These are phyloP conservation scores for Lichenostomus cassidix DNA, from an alignment of 2,113 vertebrate genomes.

Conservation along the genomic window DNA sequence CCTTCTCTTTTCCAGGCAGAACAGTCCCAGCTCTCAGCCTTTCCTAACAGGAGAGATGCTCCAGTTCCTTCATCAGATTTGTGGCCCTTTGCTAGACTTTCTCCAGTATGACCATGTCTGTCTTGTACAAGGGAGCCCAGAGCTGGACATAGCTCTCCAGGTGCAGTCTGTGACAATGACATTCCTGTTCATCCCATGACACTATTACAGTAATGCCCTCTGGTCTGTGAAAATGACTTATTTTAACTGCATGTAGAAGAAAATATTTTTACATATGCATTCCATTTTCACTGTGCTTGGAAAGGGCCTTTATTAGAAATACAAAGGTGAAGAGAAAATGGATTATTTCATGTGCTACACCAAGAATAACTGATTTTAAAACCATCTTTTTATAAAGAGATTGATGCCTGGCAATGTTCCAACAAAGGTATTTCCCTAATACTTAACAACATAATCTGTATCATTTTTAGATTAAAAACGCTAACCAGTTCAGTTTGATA, in stretches of 20 bases:
- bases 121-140: not conserved
- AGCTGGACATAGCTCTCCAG: not conserved
- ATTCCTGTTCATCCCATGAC: not conserved
- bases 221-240: not conserved
- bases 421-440: not conserved
- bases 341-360: not conserved
- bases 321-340: not conserved
- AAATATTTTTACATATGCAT: not conserved
- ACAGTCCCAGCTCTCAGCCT: not conserved
- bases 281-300: not conserved
- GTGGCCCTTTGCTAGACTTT: not conserved
- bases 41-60: not conserved
- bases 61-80: not conserved
- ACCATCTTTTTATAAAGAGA: not conserved
- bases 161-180: not conserved
- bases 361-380: not conserved
- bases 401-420: not conserved
- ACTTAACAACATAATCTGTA: not conserved
- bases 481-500: not conserved
- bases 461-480: not conserved
- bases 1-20: not conserved
- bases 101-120: rapidly evolving
- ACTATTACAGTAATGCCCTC: not conserved
- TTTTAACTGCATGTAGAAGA: not conserved
- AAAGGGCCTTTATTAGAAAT: not conserved